Evolutionary conservation across 2,888 invertebrate genomes (phyloP), one percentile per base, ranked within the genome.

Genomic region (Psylliodes chrysocephalus): DNA sequence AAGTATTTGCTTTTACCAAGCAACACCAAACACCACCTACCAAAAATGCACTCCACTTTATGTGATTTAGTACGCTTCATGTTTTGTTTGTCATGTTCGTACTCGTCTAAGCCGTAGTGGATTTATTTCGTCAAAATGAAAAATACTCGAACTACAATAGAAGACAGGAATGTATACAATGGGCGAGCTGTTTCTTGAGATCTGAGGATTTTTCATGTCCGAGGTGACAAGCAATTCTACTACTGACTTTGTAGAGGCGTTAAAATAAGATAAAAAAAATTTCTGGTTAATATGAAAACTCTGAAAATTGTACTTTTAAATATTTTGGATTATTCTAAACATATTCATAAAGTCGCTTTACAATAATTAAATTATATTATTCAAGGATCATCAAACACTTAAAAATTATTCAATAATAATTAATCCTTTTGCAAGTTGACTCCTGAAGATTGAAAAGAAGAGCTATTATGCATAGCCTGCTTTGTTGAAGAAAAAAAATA

Each of bases 71-170:
- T 76, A 71, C 72, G 59, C 65, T 67, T 72, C 73, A 71, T 74
- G 74, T 75, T 73, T 70, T 74, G 75, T 78, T 76, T 76, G 75
- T 78, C 75, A 75, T 77, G 77, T 77, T 78, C 76, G 72, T 75
- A 72, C 68, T 70, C 71, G 70, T 70, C 72, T 56, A 74, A 75
- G 72, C 75, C 73, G 66, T 70, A 68, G 71, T 71, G 70, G 77
- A 77, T 75, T 76, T 77, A 74, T 73, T 57, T 66, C 69, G 75
- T 75, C 75, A 67, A 64, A 64, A 64, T 56, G 64, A 64, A 59
- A 57, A 63, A 63, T 57, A 25, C 63, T 52, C 28, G 42, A 46
- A 63, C 63, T 35, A 63, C 56, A 63, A 63, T 63, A 17, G 57
- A 35, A 63, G 52, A 57, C 57, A 19, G 12, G 38, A 35, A 52